A percentile compares a stretch with the other conserved stretches of the same genome.
These are phyloP conservation scores for Butorides virescens DNA, from an alignment of 2,113 vertebrate species.

Conservation along the genomic window DNA sequence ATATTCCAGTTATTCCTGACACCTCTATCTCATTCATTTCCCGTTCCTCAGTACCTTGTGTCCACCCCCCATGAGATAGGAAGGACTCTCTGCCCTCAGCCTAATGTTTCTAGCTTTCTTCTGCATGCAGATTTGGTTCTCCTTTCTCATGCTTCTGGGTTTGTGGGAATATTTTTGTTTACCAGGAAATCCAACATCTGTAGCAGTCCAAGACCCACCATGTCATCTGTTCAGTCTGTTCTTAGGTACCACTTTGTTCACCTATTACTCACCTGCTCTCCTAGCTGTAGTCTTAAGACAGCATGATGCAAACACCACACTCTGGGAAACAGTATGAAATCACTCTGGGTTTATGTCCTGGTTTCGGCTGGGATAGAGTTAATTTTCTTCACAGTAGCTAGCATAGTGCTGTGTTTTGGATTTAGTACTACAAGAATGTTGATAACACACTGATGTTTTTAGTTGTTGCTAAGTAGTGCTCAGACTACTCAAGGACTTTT, in stretches of 20 bases:
- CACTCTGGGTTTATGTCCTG: background rate
- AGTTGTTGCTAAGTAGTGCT: too few relatives aligned
- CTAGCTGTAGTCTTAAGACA: background rate
- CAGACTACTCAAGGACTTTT: too few relatives aligned
- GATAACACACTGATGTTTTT: too few relatives aligned
- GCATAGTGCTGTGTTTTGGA: too few relatives aligned
- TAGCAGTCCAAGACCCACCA: background rate
- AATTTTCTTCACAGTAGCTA: too few relatives aligned
- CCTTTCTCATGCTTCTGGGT: background rate
- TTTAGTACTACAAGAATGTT: too few relatives aligned
- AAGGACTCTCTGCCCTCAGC: background rate
- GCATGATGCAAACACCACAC: background rate
- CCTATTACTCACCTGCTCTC: background rate
- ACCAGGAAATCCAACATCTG: background rate
- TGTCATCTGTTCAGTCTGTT: background rate
- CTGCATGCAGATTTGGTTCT: background rate
- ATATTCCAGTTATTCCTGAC: background rate
- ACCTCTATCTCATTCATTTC: background rate
- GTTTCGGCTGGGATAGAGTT: too few relatives aligned
- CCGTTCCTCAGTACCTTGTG: background rate
- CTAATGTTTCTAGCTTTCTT: background rate
- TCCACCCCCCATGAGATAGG: background rate
- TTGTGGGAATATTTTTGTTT: background rate
- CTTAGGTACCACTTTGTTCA: background rate
- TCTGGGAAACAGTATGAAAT: background rate